Conservation (phyloP, 2,888 invertebrate genomes). For the Exocentrus adspersus region DNA sequence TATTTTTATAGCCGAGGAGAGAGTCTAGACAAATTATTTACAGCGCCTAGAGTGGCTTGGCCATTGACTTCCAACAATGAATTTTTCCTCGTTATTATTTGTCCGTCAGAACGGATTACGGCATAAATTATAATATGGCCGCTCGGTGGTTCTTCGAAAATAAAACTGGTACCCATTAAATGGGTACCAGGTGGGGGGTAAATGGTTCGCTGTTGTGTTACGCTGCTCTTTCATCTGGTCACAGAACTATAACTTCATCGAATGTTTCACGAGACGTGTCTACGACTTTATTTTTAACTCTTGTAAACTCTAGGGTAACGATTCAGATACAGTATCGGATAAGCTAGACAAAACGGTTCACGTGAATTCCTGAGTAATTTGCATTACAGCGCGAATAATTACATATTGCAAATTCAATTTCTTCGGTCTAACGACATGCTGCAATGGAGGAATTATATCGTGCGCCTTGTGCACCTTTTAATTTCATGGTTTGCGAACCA, state of each 20-base stretch:
- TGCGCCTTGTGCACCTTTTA: constrained; percentile 43
- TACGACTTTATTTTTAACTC: too few relatives aligned
- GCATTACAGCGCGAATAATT: constrained; percentile 33
- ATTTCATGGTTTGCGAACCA: constrained; percentile 53
- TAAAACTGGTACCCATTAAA: not conserved
- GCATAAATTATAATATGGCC: not conserved
- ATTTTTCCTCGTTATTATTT: constrained; percentile 9
- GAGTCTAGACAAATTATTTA: constrained; percentile 21
- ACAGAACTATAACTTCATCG: not conserved
- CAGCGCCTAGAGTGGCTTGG: not conserved
- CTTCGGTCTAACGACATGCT: constrained; percentile 29
- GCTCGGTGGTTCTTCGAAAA: not conserved
- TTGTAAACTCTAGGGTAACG: too few relatives aligned
- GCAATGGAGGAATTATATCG: constrained; percentile 26
- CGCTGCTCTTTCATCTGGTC: not conserved
- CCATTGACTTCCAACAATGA: constrained; percentile 7
- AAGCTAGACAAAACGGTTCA: constrained; percentile 9
- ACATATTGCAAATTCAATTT: constrained; percentile 28
- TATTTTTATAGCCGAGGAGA: constrained; percentile 7
- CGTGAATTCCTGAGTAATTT: constrained; percentile 26
- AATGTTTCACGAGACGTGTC: too few relatives aligned
- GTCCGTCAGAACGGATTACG: not conserved
- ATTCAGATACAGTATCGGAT: too few relatives aligned
- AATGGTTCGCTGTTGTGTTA: not conserved
- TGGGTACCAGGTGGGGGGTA: not conserved